Evolutionary conservation across 2,113 vertebrate genomes (phyloP), one percentile per base, ranked within the genome.

Genomic region (Ptilorrhoa leucosticta): DNA sequence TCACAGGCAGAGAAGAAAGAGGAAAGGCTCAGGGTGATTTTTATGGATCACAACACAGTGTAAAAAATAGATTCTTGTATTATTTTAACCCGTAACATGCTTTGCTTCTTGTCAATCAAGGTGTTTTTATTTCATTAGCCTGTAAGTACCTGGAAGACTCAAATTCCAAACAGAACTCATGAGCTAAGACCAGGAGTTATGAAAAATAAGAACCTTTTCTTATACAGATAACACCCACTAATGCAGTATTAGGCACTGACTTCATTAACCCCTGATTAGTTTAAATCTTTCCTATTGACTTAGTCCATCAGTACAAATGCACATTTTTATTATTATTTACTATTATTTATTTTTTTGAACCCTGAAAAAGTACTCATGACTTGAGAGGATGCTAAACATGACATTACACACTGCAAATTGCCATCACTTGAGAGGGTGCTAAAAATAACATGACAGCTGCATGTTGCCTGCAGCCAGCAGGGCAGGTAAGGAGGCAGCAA

Each of bases 21-120:
- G 89, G 97, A 97, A 97, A 98, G 97, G 96, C 98, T 98, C 93
- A 97, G 97, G 95, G 97, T 98, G 97, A 98, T 98, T 98, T 98
- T 98, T 98, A 98, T 98, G 98, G 98, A 98, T 99, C 98, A 98
- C 98, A 99, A 98, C 98, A 98, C 98, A 98, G 98, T 97, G 96
- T 97, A 97, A 98, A 98, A 98, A 98, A 98, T 96, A 98, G 97
- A 98, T 97, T 97, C 97, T 97, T 98, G 97, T 98, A 98, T 99
- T 98, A 98, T 98, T 98, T 98, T 98, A 99, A 98, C 97, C 97
- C 97, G 7, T 98, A 89, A 75, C 87, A 89, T 97, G 95, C 98
- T 98, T 97, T 97, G 87, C 94, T 95, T 95, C 96, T 97, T 97
- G 93, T 95, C 97, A 97, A 87, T 97, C 96, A 93, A 93, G 94